Base-by-base conservation (phyloP, 2,888 invertebrate species). In the Spilosoma lubricipeda region DNA sequence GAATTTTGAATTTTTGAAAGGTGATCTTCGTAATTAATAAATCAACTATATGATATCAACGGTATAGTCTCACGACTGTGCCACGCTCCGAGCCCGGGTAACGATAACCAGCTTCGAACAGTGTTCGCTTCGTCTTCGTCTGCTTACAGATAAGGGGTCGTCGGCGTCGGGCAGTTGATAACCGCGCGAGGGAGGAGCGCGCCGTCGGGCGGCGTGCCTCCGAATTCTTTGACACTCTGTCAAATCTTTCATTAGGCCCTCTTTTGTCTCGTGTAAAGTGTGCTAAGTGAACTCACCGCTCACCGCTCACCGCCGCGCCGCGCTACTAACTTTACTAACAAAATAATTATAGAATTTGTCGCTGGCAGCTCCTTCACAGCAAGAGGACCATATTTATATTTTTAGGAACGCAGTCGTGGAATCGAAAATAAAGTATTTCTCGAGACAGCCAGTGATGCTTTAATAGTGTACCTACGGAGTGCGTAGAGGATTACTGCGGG, bases 401-500 rank as follows among this genome's bases (percentile, higher is more conserved):
- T 48, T 89, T 85, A 85, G 84, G 86, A 88, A 87, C 88, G 86
- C 85, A 86, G 84, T 87, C 85, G 83, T 81, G 74, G 74, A 71
- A 82, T 83, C 85, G 73, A 81, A 87, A 88, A 87, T 86, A 82
- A 84, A 83, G 82, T 82, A 82, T 82, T 82, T 82, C 78, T 72
- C n/a, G 75, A 73, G 33, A 56, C 36, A n/a, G 74, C 67, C 30
- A 5, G 52, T 70, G 36, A 59, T 52, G 36, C 45, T 63, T 68
- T 23, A 67, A 30, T 3, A 48, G 30, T 48, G 36, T 13, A 68
- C 72, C 27, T 27, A 11, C 27, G 33, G 1, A 36, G 5, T 3
- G 2, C 33, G 30, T 63, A 20, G 9, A 42, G 20, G 70, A 63
- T 70, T 30, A 63, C 27, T 63, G 27, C 20, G 23, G 15, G 8